These are phyloP conservation scores for fruit fly (Drosophila melanogaster) DNA, from an alignment of 1,140 invertebrate genomes.

Conservation along the genomic window Release_6_plus_ISO1_MT NT_033777.3:21205001-21205500, in stretches of 20 bases:
- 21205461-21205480: constrained; percentile 70
- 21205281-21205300: constrained; percentile 33
- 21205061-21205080: constrained; percentile 36
- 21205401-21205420: constrained; percentile 61
- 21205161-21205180: constrained; percentile 52
- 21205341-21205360: constrained; percentile 76
- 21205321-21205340: constrained; percentile 71
- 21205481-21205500: constrained; percentile 80
- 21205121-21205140: constrained; percentile 79
- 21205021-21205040: constrained; percentile 30
- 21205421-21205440: constrained; percentile 70
- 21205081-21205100: constrained; percentile 25
- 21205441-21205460: constrained; percentile 67
- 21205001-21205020: constrained; percentile 17
- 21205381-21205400: constrained; percentile 71
- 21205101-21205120: constrained; percentile 75
- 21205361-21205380: constrained; percentile 73
- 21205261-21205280: constrained; percentile 67
- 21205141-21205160: constrained; percentile 72
- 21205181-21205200: constrained; percentile 1
- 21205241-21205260: constrained; percentile 79
- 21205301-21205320: constrained; percentile 54
- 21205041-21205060: constrained; percentile 22
- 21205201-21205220: constrained; percentile 25
- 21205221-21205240: constrained; percentile 58